Evolutionary conservation across 2,888 invertebrate genomes (phyloP).

Genomic region (Tinea semifulvella): DNA sequence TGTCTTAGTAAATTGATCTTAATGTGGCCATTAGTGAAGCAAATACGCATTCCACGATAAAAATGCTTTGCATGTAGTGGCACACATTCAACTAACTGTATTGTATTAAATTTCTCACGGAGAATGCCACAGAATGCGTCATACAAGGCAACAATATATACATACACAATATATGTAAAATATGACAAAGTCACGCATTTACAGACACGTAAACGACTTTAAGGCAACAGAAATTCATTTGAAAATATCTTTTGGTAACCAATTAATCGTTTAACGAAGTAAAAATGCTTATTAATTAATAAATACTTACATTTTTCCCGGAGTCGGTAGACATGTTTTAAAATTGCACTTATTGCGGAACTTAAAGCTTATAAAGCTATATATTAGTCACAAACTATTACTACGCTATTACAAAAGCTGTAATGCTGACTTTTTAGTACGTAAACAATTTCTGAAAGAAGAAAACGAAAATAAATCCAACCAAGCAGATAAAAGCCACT

Average conservation of each 20-base stretch:
- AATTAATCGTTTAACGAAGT: neutral
- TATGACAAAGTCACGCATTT: neutral
- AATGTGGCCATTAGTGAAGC: neutral
- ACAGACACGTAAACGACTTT: neutral
- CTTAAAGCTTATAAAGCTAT: too few relatives aligned
- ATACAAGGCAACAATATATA: neutral
- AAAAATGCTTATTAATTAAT: neutral
- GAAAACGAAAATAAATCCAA: too few relatives aligned
- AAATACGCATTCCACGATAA: constrained; percentile 4
- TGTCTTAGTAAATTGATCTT: neutral
- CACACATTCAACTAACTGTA: neutral
- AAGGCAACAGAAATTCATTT: neutral
- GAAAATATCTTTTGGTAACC: neutral
- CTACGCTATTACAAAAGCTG: too few relatives aligned
- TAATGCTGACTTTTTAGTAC: too few relatives aligned
- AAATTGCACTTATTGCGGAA: too few relatives aligned
- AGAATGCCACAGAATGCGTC: neutral
- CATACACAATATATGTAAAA: neutral
- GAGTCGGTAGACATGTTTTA: constrained; percentile 1
- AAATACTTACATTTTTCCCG: constrained; percentile 2
- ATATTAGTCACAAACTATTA: too few relatives aligned
- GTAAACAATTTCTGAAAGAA: too few relatives aligned
- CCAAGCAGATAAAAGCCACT: too few relatives aligned
- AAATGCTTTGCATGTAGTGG: constrained; percentile 1
- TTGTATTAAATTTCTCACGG: neutral